These are phyloP conservation scores for Mamestra configurata DNA, from an alignment of 1,140 invertebrate species.

Conservation along the genomic window DNA sequence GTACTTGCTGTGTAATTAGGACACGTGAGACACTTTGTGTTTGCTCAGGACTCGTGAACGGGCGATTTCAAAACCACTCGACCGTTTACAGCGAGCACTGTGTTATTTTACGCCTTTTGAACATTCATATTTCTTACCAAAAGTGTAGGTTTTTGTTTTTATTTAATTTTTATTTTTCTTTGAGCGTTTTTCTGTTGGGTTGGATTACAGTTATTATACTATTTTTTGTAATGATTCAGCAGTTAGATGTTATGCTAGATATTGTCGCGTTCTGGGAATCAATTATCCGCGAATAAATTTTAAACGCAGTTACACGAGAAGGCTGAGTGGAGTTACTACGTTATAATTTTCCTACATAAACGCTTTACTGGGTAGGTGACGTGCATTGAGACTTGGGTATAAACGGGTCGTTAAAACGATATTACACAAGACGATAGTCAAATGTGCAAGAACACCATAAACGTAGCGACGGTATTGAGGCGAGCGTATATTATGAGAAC, in stretches of 20 bases:
- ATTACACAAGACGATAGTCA: constrained; percentile 26
- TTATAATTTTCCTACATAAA: constrained; percentile 31
- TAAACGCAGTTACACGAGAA: constrained; percentile 12
- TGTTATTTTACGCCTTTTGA: constrained; percentile 68
- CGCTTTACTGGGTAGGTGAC: not conserved
- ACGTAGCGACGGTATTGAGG: constrained; percentile 50
- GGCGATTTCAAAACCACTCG: constrained; percentile 64
- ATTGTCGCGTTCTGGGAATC: constrained; percentile 38
- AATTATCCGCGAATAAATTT: constrained; percentile 31
- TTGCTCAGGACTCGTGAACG: constrained; percentile 72
- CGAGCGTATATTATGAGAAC: constrained; percentile 57
- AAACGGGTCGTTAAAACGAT: constrained; percentile 35
- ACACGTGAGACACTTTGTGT: constrained; percentile 70
- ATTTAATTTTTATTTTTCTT: constrained; percentile 42
- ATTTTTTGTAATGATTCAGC: constrained; percentile 28
- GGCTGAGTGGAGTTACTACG: constrained; percentile 15
- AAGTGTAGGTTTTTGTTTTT: constrained; percentile 35
- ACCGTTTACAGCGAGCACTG: constrained; percentile 57
- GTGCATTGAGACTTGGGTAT: constrained; percentile 10
- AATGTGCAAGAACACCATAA: constrained; percentile 49
- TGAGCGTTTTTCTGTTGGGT: constrained; percentile 32
- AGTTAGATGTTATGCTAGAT: constrained; percentile 22
- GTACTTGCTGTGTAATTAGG: constrained; percentile 61
- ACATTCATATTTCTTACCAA: constrained; percentile 51
- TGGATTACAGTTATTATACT: constrained; percentile 40